A percentile compares a stretch with the other conserved stretches of the same genome.
Conservation (phyloP, 2,888 invertebrate genomes). For the Sylvicola cinctus region DNA sequence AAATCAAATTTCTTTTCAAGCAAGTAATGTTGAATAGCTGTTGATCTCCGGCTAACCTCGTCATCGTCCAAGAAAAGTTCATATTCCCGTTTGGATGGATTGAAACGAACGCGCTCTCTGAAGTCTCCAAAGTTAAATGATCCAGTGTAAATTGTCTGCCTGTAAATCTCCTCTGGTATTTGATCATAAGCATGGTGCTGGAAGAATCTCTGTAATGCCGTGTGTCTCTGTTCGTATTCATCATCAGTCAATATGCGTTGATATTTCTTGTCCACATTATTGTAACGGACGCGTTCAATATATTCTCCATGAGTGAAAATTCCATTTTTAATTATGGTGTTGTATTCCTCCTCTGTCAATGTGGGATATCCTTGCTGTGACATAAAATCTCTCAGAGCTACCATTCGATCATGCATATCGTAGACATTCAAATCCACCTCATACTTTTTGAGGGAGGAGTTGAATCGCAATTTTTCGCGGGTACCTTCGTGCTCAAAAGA, state of each 20-base stretch:
- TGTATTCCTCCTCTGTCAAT: constrained; percentile 1
- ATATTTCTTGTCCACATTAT: too few species aligned
- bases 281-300: too few species aligned
- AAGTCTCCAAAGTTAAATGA: not conserved
- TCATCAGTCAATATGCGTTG: too few species aligned
- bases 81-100: not conserved
- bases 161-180: not conserved
- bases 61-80: not conserved
- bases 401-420: too few species aligned
- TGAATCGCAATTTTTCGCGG: too few species aligned
- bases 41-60: not conserved
- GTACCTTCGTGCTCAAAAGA: not conserved
- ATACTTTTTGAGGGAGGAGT: too few species aligned
- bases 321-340: not conserved
- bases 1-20: not conserved
- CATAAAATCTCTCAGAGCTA: too few species aligned
- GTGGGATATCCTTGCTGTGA: not conserved
- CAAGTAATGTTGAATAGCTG: not conserved
- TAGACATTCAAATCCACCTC: too few species aligned
- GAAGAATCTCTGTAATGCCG: too few species aligned
- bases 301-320: too few species aligned
- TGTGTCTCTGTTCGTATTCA: too few species aligned
- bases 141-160: not conserved
- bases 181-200: too few species aligned
- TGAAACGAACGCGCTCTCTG: not conserved